Evolutionary conservation across 2,888 invertebrate genomes (phyloP).

Genomic region (Pandemis cinnamomeana): DNA sequence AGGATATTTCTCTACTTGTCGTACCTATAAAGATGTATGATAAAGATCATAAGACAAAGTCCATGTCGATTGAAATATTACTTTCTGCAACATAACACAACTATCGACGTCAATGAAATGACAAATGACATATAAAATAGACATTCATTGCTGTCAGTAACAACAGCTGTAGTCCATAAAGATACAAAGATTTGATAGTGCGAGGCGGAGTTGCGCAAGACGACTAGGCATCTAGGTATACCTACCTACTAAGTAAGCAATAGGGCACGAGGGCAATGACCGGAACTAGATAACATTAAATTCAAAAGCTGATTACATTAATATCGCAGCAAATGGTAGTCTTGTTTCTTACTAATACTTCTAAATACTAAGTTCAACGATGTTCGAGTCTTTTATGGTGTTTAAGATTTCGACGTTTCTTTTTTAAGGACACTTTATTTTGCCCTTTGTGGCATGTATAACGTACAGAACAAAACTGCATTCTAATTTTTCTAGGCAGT

Average conservation of each 20-base stretch:
- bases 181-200: conserved; percentile 3
- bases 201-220: background rate
- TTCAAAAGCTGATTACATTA: background rate
- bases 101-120: background rate
- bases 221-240: background rate
- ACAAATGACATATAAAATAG: conserved; percentile 7
- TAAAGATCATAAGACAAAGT: background rate
- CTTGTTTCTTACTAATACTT: background rate
- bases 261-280: background rate
- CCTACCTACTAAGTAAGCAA: background rate
- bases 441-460: no score
- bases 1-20: no score
- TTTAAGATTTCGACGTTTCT: no score
- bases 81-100: background rate
- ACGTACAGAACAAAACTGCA: no score
- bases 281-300: background rate
- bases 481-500: no score
- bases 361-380: no score
- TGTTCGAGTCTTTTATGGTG: background rate
- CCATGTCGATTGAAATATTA: background rate
- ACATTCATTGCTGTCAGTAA: conserved; percentile 1
- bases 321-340: background rate
- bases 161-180: conserved; percentile 5
- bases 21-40: no score
- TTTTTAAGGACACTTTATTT: no score